phyloP scores from a whole-genome alignment of 2,113 vertebrate species.

The Orycteropus afer region DNA sequence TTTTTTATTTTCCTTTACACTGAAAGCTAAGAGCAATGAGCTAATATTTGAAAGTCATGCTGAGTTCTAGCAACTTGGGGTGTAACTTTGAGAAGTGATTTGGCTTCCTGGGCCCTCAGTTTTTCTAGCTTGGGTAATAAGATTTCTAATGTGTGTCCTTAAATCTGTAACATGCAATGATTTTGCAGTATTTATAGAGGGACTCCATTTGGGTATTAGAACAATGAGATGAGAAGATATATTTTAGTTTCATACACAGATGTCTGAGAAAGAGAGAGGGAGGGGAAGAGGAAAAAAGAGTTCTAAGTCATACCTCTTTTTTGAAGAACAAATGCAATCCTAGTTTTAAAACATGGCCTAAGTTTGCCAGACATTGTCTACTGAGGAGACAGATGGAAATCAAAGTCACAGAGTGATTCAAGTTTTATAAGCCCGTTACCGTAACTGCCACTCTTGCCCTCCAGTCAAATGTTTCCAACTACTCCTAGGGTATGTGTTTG shows the following conservation, averaged over 20 bases:
- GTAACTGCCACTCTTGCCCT: not conserved
- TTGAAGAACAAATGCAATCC: not conserved
- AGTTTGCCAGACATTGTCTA: not conserved
- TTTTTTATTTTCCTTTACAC: slow-evolving; percentile 33
- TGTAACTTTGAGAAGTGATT: not conserved
- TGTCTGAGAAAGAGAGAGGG: not conserved
- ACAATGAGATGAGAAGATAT: not conserved
- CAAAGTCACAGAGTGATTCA: not conserved
- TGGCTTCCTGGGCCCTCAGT: not conserved
- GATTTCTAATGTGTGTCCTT: not conserved
- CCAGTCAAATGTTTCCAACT: not conserved
- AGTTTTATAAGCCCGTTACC: not conserved
- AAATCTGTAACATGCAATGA: not conserved
- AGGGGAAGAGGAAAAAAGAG: not conserved
- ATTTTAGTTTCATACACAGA: not conserved
- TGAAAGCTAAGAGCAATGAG: not conserved
- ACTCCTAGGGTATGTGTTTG: not conserved
- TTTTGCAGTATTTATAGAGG: not conserved
- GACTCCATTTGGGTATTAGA: not conserved
- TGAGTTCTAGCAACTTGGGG: not conserved
- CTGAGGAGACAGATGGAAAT: not conserved
- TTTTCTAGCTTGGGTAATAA: not conserved
- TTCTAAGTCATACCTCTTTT: not conserved
- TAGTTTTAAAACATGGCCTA: not conserved
- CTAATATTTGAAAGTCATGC: slow-evolving; percentile 19